Conservation (phyloP, 92 coral and sea anemone species). For the Pocillopora meandrina region DNA sequence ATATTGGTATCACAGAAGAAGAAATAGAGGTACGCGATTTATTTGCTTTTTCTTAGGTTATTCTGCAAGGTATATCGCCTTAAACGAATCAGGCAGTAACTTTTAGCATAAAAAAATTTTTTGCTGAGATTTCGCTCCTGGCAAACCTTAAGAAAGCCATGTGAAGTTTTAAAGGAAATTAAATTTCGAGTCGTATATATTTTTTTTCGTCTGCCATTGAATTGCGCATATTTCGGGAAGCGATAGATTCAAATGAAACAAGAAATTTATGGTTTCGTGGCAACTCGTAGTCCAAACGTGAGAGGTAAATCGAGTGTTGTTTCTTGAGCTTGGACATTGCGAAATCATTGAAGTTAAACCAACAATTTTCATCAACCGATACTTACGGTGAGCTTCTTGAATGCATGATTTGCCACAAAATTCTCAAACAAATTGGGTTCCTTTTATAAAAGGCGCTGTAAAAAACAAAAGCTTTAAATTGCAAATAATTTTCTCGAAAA, state of each 20-base stretch:
- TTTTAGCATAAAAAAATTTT: not conserved
- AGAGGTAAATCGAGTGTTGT: no score
- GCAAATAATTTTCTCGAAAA: no score
- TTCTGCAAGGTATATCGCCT: no score
- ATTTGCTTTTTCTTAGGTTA: no score
- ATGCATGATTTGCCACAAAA: no score
- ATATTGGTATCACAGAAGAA: conserved; percentile 69
- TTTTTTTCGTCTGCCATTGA: not conserved
- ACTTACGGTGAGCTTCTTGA: no score
- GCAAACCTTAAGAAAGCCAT: not conserved
- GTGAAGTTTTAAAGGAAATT: not conserved
- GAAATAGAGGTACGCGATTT: conserved; percentile 59
- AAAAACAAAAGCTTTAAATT: no score
- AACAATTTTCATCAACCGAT: no score
- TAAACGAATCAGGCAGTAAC: not conserved
- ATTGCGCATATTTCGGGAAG: not conserved
- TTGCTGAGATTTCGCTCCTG: not conserved
- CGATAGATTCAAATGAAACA: not conserved
- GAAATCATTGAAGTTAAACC: no score
- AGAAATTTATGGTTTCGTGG: not conserved
- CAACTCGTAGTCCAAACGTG: not conserved
- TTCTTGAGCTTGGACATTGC: no score
- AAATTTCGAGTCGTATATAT: not conserved
- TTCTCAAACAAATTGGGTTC: no score
- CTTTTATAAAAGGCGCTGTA: no score